These are phyloP conservation scores for Fukomys damarensis DNA, from an alignment of 2,113 vertebrate genomes.

Conservation along the genomic window DNA sequence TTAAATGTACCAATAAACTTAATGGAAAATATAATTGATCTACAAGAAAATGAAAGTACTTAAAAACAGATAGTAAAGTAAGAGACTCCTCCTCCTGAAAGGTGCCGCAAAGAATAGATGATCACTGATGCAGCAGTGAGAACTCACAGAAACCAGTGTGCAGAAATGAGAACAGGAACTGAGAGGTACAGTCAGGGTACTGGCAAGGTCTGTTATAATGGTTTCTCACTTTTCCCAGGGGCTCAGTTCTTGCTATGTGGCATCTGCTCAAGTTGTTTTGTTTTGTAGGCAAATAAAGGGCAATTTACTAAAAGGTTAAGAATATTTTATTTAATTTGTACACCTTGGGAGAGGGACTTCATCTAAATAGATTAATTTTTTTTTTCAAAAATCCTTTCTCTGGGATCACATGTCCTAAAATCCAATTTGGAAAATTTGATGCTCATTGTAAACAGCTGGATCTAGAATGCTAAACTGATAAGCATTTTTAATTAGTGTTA, in stretches of 20 bases:
- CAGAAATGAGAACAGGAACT: not conserved
- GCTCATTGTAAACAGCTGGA: slow-evolving; percentile 57
- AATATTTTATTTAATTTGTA: slow-evolving; percentile 62
- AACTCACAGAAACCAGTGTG: not conserved
- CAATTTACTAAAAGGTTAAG: not conserved
- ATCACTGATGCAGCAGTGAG: not conserved
- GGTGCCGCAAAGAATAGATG: not conserved
- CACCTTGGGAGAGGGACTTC: not conserved
- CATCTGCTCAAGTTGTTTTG: not conserved
- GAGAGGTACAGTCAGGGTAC: too few relatives aligned
- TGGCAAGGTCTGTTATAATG: not conserved
- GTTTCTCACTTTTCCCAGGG: not conserved
- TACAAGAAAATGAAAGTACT: too few relatives aligned
- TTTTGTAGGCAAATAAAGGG: not conserved
- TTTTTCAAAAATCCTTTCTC: slow-evolving; percentile 28
- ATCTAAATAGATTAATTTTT: slow-evolving; percentile 60
- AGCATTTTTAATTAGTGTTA: slow-evolving; percentile 73
- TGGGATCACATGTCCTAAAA: slow-evolving; percentile 54
- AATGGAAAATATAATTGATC: too few relatives aligned
- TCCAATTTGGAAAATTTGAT: slow-evolving; percentile 68
- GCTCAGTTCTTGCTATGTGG: not conserved
- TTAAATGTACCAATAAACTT: too few relatives aligned
- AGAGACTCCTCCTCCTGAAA: not conserved
- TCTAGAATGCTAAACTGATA: slow-evolving; percentile 61
- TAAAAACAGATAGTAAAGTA: not conserved